Percentiles rank a stretch among this genome's conserved stretches.
Evolutionary conservation across 1,140 invertebrate species (phyloP).

Genomic region (Rhopalosiphum padi): DNA sequence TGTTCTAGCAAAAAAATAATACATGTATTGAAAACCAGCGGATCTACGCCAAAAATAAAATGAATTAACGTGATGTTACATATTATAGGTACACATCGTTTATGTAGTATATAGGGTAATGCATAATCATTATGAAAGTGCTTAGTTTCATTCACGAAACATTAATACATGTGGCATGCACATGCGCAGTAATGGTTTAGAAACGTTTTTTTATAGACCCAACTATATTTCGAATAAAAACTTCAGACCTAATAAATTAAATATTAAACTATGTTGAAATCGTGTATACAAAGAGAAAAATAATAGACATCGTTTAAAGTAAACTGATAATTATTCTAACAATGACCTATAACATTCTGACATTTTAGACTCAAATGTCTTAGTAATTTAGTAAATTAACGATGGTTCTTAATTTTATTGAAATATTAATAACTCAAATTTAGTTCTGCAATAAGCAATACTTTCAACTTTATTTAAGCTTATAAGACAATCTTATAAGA

Average conservation of each 20-base stretch:
- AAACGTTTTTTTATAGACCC: not conserved
- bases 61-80: not conserved
- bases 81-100: not conserved
- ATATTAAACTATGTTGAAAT: not conserved
- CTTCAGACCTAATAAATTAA: too few relatives aligned
- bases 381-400: not conserved
- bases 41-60: too few relatives aligned
- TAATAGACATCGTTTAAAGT: too few relatives aligned
- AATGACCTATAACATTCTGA: not conserved
- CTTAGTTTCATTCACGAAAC: not conserved
- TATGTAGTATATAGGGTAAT: not conserved
- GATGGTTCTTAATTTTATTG: not conserved
- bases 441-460: not conserved
- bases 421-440: not conserved
- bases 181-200: not conserved
- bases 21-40: too few relatives aligned
- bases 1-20: not conserved
- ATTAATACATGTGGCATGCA: not conserved
- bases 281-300: not conserved
- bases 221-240: not conserved
- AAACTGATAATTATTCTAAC: not conserved
- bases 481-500: not conserved
- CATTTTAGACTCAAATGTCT: not conserved
- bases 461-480: not conserved
- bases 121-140: not conserved